These are phyloP conservation scores for Coelinius sp. DNA, from an alignment of 2,888 invertebrate species.

Conservation along the genomic window DNA sequence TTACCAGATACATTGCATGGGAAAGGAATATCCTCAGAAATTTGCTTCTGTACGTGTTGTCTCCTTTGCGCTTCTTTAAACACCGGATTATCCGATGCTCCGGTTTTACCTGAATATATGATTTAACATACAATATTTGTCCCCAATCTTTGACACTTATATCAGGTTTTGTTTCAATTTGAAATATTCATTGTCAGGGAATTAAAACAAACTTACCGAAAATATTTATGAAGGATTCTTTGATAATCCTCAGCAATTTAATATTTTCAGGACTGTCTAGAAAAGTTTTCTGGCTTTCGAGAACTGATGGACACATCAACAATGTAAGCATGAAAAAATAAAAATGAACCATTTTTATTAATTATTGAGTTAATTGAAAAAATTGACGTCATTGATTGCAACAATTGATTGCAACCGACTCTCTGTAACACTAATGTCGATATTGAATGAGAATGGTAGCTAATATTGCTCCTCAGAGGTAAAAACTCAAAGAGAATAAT, in stretches of 20 bases:
- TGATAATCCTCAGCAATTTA: not conserved
- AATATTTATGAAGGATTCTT: not conserved
- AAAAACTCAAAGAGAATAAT: not conserved
- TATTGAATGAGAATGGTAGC: not conserved
- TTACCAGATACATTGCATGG: constrained; percentile 62
- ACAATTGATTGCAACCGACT: not conserved
- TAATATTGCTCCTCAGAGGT: not conserved
- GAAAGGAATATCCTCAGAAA: constrained; percentile 52
- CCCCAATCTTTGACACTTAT: too few relatives aligned
- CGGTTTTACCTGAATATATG: not conserved
- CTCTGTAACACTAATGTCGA: not conserved
- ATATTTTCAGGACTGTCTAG: not conserved
- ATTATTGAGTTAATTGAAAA: not conserved
- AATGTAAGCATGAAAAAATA: not conserved
- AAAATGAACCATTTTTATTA: not conserved
- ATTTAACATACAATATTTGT: not conserved
- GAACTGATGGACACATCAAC: not conserved
- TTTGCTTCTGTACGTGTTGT: constrained; percentile 46
- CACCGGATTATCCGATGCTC: not conserved
- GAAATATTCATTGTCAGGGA: not conserved
- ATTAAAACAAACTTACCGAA: not conserved
- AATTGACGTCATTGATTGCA: not conserved
- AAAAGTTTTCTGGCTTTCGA: not conserved
- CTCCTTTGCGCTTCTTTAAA: not conserved
- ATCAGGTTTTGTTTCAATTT: too few relatives aligned